Conservation (phyloP, 1,140 invertebrate genomes). For the Cylas formicarius region DNA sequence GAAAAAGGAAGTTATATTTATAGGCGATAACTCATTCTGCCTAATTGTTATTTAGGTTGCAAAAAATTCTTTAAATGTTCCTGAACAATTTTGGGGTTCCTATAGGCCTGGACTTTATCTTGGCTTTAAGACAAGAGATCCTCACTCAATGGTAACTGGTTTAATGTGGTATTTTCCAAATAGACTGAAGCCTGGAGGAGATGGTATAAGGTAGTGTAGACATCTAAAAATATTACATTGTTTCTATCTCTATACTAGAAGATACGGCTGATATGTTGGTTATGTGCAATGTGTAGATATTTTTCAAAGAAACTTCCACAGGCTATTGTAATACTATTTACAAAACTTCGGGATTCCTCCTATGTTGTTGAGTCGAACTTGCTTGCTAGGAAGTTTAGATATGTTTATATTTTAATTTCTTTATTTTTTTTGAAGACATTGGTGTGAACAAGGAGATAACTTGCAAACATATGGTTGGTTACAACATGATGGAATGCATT, state of each 20-base stretch:
- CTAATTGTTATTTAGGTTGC: too few species aligned
- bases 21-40: too few species aligned
- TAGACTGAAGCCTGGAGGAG: conserved; percentile 54
- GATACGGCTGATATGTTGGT: too few species aligned
- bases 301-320: too few species aligned
- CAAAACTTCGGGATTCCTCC: too few species aligned
- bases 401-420: not conserved
- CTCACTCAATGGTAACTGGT: conserved; percentile 80
- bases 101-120: conserved; percentile 86
- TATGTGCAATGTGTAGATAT: too few species aligned
- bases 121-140: conserved; percentile 83
- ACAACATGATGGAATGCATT: conserved; percentile 84
- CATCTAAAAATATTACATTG: too few species aligned
- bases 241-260: too few species aligned
- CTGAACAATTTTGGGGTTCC: conserved; percentile 85
- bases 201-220: conserved; percentile 55
- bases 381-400: conserved; percentile 1
- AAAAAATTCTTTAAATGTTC: conserved; percentile 59
- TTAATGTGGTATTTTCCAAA: conserved; percentile 94
- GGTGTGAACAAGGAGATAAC: conserved; percentile 86
- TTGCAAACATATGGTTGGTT: conserved; percentile 79
- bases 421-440: conserved; percentile 63
- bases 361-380: too few species aligned
- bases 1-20: conserved; percentile 1
- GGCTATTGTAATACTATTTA: too few species aligned